Evolutionary conservation across 53 echinoderm and acorn worm species (phyloP).

Genomic region (Paracentrotus lividus): DNA sequence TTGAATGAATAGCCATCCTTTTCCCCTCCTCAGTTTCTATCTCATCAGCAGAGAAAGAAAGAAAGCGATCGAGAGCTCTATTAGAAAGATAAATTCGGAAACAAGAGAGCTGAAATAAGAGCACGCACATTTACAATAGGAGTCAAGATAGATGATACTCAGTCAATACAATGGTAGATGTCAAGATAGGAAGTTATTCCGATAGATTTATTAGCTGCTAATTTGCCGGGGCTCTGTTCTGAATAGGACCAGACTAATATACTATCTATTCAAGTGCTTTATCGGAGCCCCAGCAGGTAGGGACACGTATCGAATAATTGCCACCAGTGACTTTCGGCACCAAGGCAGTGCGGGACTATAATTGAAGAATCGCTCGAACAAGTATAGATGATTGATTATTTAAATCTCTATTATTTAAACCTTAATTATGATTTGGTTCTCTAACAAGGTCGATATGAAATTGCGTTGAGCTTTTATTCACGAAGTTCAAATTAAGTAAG

Average conservation of each 20-base stretch:
- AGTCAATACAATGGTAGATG: neutral
- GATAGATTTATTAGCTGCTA: slow-evolving; percentile 57
- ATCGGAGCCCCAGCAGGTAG: neutral
- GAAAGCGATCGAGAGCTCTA: slow-evolving; percentile 12
- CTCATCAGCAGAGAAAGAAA: slow-evolving; percentile 32
- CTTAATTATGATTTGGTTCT: neutral
- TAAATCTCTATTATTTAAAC: neutral
- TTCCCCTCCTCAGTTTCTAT: neutral
- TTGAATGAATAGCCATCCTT: neutral
- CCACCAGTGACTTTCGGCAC: neutral
- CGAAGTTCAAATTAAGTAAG: neutral
- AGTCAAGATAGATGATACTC: slow-evolving; percentile 26
- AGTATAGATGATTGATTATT: neutral
- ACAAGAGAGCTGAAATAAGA: slow-evolving; percentile 15
- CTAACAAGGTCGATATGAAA: neutral
- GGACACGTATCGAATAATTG: neutral
- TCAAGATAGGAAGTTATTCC: slow-evolving; percentile 42
- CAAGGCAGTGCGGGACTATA: neutral
- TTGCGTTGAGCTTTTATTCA: neutral
- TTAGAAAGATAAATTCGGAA: neutral
- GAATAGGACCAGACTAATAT: slow-evolving; percentile 3
- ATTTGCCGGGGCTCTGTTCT: slow-evolving; percentile 16
- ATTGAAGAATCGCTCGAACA: neutral
- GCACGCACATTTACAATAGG: neutral
- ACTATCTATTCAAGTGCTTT: slow-evolving; percentile 16